These are phyloP conservation scores for Tetramorium alpestre DNA, from an alignment of 1,140 invertebrate species.

Conservation along the genomic window DNA sequence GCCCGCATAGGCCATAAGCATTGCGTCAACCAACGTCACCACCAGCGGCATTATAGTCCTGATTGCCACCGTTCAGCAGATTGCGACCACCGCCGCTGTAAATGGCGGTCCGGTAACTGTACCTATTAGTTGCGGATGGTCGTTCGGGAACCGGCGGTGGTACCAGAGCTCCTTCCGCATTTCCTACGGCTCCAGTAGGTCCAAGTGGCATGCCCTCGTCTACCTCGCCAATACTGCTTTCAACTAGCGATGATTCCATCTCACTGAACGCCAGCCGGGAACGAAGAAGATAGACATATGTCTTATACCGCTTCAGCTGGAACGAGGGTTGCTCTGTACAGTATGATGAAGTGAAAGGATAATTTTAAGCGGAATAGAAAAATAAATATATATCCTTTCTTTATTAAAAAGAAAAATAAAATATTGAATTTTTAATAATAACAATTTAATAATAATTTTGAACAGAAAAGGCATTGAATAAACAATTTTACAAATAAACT, in stretches of 20 bases:
- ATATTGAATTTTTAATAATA: background rate
- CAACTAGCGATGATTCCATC: slow-evolving; percentile 88
- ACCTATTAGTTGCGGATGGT: slow-evolving; percentile 90
- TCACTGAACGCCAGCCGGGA: slow-evolving; percentile 90
- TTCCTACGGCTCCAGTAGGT: slow-evolving; percentile 77
- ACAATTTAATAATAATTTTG: background rate
- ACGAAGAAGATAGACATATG: slow-evolving; percentile 93
- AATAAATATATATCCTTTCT: slow-evolving; percentile 23
- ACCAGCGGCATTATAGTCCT: slow-evolving; percentile 81
- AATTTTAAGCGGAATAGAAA: slow-evolving; percentile 20
- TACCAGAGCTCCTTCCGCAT: slow-evolving; percentile 82
- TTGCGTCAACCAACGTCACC: slow-evolving; percentile 91
- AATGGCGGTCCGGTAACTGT: slow-evolving; percentile 92
- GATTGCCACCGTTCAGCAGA: slow-evolving; percentile 84
- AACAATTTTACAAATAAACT: background rate
- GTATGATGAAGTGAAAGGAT: slow-evolving; percentile 31
- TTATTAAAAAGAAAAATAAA: background rate
- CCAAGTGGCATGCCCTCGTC: slow-evolving; percentile 87
- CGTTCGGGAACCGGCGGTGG: slow-evolving; percentile 85
- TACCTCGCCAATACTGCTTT: slow-evolving; percentile 92
- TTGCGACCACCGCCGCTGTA: slow-evolving; percentile 86
- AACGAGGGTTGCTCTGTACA: slow-evolving; percentile 65
- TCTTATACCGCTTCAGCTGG: slow-evolving; percentile 95
- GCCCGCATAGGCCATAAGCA: slow-evolving; percentile 92
- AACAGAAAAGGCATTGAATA: background rate